Conservation (phyloP, 1,140 invertebrate genomes). For the Neuroterus valhalla region DNA sequence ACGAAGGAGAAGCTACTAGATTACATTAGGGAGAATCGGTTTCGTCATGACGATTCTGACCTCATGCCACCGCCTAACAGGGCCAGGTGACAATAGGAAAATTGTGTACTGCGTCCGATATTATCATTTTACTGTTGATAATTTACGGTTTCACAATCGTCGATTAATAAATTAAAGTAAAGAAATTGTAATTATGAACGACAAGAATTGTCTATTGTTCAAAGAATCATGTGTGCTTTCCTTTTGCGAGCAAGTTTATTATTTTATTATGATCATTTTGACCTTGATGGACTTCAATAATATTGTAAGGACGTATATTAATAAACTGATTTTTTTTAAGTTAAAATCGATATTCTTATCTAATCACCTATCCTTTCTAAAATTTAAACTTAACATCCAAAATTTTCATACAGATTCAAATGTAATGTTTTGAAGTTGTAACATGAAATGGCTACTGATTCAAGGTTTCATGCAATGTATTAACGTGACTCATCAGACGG, state of each 20-base stretch:
- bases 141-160: no score
- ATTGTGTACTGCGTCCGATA: constrained; percentile 36
- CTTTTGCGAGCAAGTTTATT: constrained; percentile 10
- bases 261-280: neutral
- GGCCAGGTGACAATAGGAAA: constrained; percentile 52
- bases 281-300: neutral
- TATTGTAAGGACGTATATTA: neutral
- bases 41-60: constrained; percentile 77
- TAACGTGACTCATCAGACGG: no score
- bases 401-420: no score
- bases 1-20: constrained; percentile 86
- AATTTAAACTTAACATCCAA: no score
- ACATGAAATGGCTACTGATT: no score
- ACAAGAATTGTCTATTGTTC: constrained; percentile 34
- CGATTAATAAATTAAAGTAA: no score
- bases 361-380: neutral
- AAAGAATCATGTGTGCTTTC: neutral
- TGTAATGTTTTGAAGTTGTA: no score
- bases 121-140: constrained; percentile 10
- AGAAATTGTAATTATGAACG: no score
- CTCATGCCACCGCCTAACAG: constrained; percentile 80
- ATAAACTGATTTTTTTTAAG: constrained; percentile 12
- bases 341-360: neutral
- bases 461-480: no score
- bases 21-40: constrained; percentile 82